phyloP scores from a whole-genome alignment of 2,797 vertebrate genomes.

The Nasua narica region DNA sequence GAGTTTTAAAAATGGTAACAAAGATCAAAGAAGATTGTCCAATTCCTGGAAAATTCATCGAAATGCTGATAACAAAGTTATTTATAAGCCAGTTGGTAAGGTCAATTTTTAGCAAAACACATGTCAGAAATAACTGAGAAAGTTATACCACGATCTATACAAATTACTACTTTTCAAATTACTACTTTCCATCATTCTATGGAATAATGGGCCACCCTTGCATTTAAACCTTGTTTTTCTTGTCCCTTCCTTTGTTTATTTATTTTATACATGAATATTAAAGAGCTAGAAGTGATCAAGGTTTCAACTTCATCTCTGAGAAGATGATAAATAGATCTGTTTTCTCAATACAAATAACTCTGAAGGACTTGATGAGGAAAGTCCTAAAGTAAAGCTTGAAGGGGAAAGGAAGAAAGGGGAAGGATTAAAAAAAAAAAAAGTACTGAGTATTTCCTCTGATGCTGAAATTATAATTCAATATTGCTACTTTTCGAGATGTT shows the following conservation, averaged over 20 bases:
- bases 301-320: neutral
- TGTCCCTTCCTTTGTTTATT: neutral
- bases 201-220: neutral
- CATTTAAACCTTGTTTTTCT: neutral
- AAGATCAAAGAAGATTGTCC: neutral
- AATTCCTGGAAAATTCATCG: constrained; percentile 27
- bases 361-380: neutral
- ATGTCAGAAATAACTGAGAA: constrained; percentile 46
- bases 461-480: neutral
- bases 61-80: constrained; percentile 44
- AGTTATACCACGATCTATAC: neutral
- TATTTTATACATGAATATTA: neutral
- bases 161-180: neutral
- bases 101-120: constrained; percentile 27
- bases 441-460: neutral
- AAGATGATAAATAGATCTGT: neutral
- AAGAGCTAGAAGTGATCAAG: neutral
- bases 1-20: constrained; percentile 1
- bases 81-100: constrained; percentile 23
- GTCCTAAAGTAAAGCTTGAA: neutral
- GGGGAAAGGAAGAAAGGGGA: neutral
- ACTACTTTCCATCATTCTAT: too few relatives aligned
- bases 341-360: neutral
- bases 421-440: neutral
- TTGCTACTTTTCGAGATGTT: neutral